These are phyloP conservation scores for Pharmacophagus antenor DNA, from an alignment of 2,888 invertebrate species.

Conservation along the genomic window DNA sequence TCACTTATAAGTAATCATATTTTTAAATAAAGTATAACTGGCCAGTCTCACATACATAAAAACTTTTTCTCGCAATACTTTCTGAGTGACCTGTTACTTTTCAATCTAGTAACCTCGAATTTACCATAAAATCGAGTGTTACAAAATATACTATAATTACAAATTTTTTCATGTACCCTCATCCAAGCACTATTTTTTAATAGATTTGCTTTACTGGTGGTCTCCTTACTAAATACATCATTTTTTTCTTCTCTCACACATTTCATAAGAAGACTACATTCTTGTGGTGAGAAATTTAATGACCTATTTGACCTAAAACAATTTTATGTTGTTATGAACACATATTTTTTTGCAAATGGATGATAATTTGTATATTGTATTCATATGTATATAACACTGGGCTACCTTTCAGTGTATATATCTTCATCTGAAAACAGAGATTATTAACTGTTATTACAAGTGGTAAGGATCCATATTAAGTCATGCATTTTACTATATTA, in stretches of 20 bases:
- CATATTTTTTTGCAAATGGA: not conserved
- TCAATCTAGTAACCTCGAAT: no score
- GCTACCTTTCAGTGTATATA: constrained; percentile 37
- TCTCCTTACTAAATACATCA: constrained; percentile 49
- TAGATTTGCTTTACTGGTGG: constrained; percentile 42
- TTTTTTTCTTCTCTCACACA: constrained; percentile 64
- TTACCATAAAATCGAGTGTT: not conserved
- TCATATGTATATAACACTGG: constrained; percentile 7
- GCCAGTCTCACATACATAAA: no score
- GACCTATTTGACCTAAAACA: constrained; percentile 38
- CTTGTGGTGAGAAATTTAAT: constrained; percentile 59
- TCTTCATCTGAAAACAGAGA: constrained; percentile 33
- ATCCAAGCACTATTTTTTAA: constrained; percentile 61
- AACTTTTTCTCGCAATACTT: no score
- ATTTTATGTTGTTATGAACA: not conserved
- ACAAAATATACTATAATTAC: not conserved
- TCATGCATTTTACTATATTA: no score
- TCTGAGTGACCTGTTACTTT: no score
- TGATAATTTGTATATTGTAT: not conserved
- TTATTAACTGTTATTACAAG: no score
- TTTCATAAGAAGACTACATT: constrained; percentile 59
- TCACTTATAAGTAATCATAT: no score
- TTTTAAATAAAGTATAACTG: no score
- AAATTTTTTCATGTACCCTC: constrained; percentile 45
- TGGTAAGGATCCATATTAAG: no score